These are phyloP conservation scores for Pomatostomus ruficeps DNA, from an alignment of 2,113 vertebrate species.

Conservation along the genomic window DNA sequence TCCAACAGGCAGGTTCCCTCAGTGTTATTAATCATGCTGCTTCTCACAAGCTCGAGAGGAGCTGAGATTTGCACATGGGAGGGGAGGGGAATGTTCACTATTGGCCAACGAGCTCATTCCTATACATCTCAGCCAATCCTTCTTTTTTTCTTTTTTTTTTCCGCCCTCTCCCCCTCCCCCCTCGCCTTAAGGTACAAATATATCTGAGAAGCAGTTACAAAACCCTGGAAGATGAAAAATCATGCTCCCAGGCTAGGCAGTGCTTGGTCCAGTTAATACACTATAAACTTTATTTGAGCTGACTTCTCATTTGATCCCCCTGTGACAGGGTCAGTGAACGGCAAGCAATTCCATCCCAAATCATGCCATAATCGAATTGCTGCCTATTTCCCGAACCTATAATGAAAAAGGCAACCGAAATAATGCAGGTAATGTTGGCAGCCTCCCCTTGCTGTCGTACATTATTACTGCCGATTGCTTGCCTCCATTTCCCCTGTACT, in stretches of 20 bases:
- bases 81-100: constrained; percentile 71
- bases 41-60: constrained; percentile 74
- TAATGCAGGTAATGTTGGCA: constrained; percentile 85
- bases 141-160: not conserved
- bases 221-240: constrained; percentile 75
- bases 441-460: constrained; percentile 83
- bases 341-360: constrained; percentile 84
- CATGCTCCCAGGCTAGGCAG: constrained; percentile 69
- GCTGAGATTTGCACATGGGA: constrained; percentile 72
- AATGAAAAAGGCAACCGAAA: constrained; percentile 87
- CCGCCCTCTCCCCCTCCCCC: not conserved
- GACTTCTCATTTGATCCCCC: constrained; percentile 85
- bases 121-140: constrained; percentile 80
- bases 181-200: constrained; percentile 75
- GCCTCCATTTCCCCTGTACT: constrained; percentile 82
- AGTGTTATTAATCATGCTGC: constrained; percentile 84
- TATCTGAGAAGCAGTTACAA: constrained; percentile 74
- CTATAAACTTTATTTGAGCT: constrained; percentile 90
- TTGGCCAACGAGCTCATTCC: constrained; percentile 77
- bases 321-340: constrained; percentile 81
- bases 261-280: constrained; percentile 80
- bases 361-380: constrained; percentile 87
- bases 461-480: constrained; percentile 86
- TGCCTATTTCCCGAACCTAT: constrained; percentile 86
- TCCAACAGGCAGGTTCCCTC: constrained; percentile 83